phyloP scores from a whole-genome alignment of 2,113 vertebrate species.

The Lutjanus erythropterus region DNA sequence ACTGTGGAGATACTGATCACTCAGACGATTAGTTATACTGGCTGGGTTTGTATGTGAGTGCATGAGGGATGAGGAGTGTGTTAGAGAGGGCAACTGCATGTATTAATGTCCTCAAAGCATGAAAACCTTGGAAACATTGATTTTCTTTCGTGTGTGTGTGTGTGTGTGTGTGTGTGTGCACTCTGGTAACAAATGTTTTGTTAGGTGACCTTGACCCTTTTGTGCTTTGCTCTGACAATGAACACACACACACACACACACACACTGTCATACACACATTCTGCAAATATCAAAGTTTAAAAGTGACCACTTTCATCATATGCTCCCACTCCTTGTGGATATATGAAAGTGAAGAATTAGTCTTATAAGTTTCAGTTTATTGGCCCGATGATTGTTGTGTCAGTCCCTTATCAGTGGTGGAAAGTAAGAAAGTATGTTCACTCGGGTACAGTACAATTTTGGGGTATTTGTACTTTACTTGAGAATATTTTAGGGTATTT shows the following conservation, averaged over 20 bases:
- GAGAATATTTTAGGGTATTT: too few relatives aligned
- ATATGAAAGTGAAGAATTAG: background rate
- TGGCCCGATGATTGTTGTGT: background rate
- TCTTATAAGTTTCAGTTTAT: background rate
- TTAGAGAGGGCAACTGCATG: background rate
- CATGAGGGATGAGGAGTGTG: background rate
- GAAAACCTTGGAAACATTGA: background rate
- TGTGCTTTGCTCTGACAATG: too few relatives aligned
- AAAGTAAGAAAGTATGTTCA: too few relatives aligned
- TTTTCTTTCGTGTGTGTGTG: background rate
- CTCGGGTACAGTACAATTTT: too few relatives aligned
- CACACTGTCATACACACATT: background rate
- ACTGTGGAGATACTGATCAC: background rate
- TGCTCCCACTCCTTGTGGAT: background rate
- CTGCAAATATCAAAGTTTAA: background rate
- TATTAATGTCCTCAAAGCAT: background rate
- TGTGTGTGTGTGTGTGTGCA: rapidly evolving
- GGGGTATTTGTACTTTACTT: too few relatives aligned
- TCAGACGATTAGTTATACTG: background rate
- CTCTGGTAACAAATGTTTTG: constrained; percentile 4
- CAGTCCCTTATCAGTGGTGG: too few relatives aligned
- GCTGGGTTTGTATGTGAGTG: background rate
- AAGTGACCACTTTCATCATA: constrained; percentile 19
- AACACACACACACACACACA: rapidly evolving
- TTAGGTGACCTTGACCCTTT: background rate